Conservation (phyloP, 2,113 vertebrate species). For the Datnioides undecimradiatus region DNA sequence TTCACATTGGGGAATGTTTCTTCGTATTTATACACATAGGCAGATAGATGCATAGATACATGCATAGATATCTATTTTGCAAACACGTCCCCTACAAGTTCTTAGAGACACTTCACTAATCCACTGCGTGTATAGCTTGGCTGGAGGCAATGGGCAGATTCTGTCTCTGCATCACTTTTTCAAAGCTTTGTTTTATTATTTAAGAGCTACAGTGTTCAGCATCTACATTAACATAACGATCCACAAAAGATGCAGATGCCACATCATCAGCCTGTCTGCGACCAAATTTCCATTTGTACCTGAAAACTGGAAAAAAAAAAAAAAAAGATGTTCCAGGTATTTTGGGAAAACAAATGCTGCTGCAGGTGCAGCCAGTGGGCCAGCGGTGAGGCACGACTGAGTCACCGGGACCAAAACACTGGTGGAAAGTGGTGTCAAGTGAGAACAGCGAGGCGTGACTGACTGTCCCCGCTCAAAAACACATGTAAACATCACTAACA, state of each 20-base stretch:
- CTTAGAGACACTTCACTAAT: not conserved
- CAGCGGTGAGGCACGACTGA: constrained; percentile 17
- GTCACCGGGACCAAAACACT: constrained; percentile 36
- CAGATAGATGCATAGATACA: constrained; percentile 19
- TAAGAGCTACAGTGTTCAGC: not conserved
- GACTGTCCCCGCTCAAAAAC: constrained; percentile 24
- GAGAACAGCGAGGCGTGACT: constrained; percentile 20
- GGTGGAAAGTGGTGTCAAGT: constrained; percentile 25
- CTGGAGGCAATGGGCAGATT: not conserved
- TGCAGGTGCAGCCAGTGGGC: constrained; percentile 3
- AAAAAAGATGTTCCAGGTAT: constrained; percentile 5
- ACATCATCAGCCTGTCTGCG: not conserved
- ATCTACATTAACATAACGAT: constrained; percentile 24
- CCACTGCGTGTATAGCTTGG: not conserved
- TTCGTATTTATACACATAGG: constrained; percentile 1
- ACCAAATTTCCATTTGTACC: not conserved
- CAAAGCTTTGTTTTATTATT: not conserved
- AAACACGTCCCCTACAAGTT: not conserved
- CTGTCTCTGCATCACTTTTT: not conserved
- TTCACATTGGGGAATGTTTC: not conserved
- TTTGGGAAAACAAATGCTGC: constrained; percentile 1
- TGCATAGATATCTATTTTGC: constrained; percentile 3
- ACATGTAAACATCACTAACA: constrained; percentile 8
- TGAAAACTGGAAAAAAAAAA: too few species aligned
- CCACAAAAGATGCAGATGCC: not conserved